Percentiles rank a stretch among this genome's conserved stretches.
These are phyloP conservation scores for Odontomyia ornata DNA, from an alignment of 2,888 invertebrate genomes.

Conservation along the genomic window DNA sequence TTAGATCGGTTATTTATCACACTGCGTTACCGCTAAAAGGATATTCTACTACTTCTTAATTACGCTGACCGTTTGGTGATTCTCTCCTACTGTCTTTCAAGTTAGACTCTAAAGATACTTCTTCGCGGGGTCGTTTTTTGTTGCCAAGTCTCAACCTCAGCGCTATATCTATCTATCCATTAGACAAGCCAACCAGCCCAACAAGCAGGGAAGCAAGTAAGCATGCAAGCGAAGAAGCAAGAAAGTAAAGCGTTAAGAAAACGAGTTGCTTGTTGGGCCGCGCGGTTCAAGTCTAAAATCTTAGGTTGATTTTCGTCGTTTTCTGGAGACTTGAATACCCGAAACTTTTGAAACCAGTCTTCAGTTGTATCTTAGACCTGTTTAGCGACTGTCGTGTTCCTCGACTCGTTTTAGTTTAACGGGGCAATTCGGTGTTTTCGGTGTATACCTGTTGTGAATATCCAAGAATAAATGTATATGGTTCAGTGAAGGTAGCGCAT, in stretches of 20 bases:
- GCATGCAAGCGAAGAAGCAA: background rate
- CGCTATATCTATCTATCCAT: constrained; percentile 2
- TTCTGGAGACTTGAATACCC: constrained; percentile 55
- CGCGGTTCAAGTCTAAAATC: constrained; percentile 24
- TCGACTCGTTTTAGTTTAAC: constrained; percentile 34
- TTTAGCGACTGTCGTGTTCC: constrained; percentile 45
- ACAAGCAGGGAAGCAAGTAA: constrained; percentile 2
- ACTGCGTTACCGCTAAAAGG: no score
- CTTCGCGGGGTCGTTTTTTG: constrained; percentile 31
- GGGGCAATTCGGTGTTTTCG: constrained; percentile 19
- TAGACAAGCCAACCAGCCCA: background rate
- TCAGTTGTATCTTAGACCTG: constrained; percentile 52
- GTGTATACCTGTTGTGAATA: constrained; percentile 2
- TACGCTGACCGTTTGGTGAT: background rate
- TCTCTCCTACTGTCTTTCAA: constrained; percentile 15
- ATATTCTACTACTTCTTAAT: background rate
- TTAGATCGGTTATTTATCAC: no score
- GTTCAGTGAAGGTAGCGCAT: no score
- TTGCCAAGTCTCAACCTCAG: constrained; percentile 26
- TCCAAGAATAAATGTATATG: background rate
- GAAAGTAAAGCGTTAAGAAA: constrained; percentile 28
- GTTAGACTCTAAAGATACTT: constrained; percentile 6
- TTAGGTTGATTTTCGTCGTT: constrained; percentile 42
- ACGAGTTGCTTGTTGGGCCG: constrained; percentile 19
- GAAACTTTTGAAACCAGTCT: constrained; percentile 57